These are phyloP conservation scores for Heterodera filipjevi DNA, from an alignment of 2,888 invertebrate species.

Conservation along the genomic window DNA sequence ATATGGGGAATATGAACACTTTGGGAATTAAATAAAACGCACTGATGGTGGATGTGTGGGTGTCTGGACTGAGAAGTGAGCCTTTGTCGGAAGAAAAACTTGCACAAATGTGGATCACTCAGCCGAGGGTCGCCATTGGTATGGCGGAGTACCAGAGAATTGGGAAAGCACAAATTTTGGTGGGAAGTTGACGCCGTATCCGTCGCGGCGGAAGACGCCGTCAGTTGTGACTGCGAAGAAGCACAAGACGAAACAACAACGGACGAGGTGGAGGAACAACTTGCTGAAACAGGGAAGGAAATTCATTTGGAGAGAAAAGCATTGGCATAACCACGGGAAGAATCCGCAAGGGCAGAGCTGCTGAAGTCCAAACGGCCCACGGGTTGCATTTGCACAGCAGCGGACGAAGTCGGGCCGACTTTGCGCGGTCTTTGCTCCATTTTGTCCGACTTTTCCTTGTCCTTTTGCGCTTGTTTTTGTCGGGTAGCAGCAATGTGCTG, in stretches of 20 bases:
- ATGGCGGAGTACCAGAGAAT: neutral
- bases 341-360: neutral
- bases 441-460: slow-evolving; percentile 35
- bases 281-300: neutral
- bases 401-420: neutral
- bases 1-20: neutral
- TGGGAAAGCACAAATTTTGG: neutral
- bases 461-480: slow-evolving; percentile 45
- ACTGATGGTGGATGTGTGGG: slow-evolving; percentile 46
- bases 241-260: neutral
- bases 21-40: slow-evolving; percentile 21
- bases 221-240: neutral
- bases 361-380: neutral
- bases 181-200: neutral
- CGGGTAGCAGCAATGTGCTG: slow-evolving; percentile 44
- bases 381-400: neutral
- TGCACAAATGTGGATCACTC: slow-evolving; percentile 44
- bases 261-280: slow-evolving; percentile 7
- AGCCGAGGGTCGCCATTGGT: slow-evolving; percentile 20
- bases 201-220: neutral
- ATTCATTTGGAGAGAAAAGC: neutral
- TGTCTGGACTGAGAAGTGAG: slow-evolving; percentile 48
- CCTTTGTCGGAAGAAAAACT: slow-evolving; percentile 54
- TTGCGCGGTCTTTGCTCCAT: slow-evolving; percentile 22
- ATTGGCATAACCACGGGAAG: neutral